Conservation (phyloP, 1,140 invertebrate genomes). For the Sarcophaga bullata region DNA sequence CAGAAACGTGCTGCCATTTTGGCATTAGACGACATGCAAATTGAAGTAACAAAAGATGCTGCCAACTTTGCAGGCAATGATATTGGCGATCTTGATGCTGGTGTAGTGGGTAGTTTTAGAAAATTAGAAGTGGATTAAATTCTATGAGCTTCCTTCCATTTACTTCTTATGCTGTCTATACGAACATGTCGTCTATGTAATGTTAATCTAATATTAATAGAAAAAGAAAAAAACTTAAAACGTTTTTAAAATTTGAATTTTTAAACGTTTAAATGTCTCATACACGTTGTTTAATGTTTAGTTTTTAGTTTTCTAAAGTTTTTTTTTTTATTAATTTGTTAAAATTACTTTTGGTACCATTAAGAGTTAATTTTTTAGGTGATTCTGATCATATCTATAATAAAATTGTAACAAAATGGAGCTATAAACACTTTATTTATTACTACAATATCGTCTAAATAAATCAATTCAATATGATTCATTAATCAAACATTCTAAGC, state of each 20-base stretch:
- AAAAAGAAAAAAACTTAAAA: too few relatives aligned
- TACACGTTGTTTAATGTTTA: constrained; percentile 8
- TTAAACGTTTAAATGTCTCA: too few relatives aligned
- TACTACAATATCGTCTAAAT: not conserved
- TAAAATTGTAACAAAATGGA: not conserved
- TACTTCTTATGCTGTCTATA: not conserved
- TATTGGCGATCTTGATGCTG: constrained; percentile 74
- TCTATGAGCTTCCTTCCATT: not conserved
- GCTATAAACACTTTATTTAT: not conserved
- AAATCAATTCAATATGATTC: not conserved
- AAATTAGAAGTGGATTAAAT: constrained; percentile 82
- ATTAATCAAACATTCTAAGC: too few relatives aligned
- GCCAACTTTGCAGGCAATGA: constrained; percentile 72
- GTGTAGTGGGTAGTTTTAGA: constrained; percentile 80
- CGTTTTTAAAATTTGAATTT: too few relatives aligned
- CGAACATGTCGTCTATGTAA: not conserved
- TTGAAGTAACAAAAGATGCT: constrained; percentile 74
- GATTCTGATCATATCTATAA: not conserved
- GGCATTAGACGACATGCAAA: constrained; percentile 82
- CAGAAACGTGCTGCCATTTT: constrained; percentile 74
- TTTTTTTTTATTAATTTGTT: not conserved
- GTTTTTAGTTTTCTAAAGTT: not conserved
- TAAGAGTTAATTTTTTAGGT: not conserved
- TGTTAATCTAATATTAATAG: not conserved
- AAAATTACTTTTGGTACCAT: not conserved